These are phyloP conservation scores for Chaunax sp. DNA, from an alignment of 2,797 vertebrate genomes.

Conservation along the genomic window DNA sequence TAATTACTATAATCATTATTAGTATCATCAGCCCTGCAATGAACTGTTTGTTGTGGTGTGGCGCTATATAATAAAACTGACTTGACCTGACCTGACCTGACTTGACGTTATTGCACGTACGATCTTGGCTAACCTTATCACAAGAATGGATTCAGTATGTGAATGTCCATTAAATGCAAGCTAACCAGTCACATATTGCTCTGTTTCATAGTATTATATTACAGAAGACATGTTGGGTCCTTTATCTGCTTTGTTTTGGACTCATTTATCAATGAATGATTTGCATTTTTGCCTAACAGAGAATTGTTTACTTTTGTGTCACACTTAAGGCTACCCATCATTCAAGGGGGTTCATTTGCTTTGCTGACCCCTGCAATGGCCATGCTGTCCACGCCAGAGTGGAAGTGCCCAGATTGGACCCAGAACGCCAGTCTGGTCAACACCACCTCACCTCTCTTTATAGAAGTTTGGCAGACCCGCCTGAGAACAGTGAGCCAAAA, in stretches of 20 bases:
- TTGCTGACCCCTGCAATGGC: slow-evolving; percentile 89
- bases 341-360: slow-evolving; percentile 93
- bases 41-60: no score
- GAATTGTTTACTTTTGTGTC: neutral
- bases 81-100: no score
- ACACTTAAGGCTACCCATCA: slow-evolving; percentile 88
- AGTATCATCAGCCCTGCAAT: no score
- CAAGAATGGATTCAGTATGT: neutral
- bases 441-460: slow-evolving; percentile 86
- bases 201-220: neutral
- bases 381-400: slow-evolving; percentile 89
- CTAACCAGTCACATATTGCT: neutral
- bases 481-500: slow-evolving; percentile 85
- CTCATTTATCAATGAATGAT: neutral
- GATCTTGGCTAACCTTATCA: no score
- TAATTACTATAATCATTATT: no score
- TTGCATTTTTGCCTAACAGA: neutral
- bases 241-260: neutral
- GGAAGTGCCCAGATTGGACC: slow-evolving; percentile 92
- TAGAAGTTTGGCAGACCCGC: slow-evolving; percentile 91
- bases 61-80: no score
- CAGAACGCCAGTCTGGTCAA: slow-evolving; percentile 89
- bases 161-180: neutral
- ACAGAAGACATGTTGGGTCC: neutral
- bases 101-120: no score